Base-by-base conservation (phyloP, 2,113 vertebrate species). In the Ageneiosus marmoratus region DNA sequence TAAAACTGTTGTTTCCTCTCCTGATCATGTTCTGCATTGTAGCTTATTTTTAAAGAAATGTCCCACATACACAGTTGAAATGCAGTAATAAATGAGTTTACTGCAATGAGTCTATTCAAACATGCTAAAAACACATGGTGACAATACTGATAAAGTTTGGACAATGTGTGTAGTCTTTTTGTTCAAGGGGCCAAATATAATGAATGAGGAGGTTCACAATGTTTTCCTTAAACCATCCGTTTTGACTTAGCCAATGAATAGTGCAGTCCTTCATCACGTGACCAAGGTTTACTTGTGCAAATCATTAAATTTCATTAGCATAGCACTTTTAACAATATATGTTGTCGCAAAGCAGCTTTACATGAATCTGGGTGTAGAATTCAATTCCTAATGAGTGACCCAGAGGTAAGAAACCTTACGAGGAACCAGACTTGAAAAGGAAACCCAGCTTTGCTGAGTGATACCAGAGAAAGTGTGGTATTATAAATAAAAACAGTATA, bases 1-100 rank as follows among this genome's bases (percentile, higher is more conserved):
- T 83, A 83, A 83, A 65, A 5, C 20, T 37, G 11, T 48, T 46
- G 20, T 63, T 48, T 29, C 22, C 16, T 53, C 58, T 62, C n/a
- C n/a, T 60, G 1, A 20, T 32, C 18, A 46, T 29, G 22, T 13
- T 58, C 34, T 81, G n/a, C 2, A 72, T n/a, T 37, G 50, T 58
- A 41, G 7, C 20, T 6, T 77, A n/a, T 77, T 58, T 77, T 41
- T 50, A 27, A 73, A 29, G 44, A 48, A 7, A 29, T 29, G 16
- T 4, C 16, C 24, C 2, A 46, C 11, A 22, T 29, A 11, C 1
- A 24, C 41, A 44, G 20, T 4, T 44, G 67, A 2, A n/a, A 0
- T 32, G 3, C 18, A 44, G 5, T 18, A 16, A 77, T 44, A 29
- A 20, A 20, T 18, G 2, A n/a, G 2, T 3, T 50, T 12, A 50